These are phyloP conservation scores for Neelides folsomi DNA, from an alignment of 2,888 invertebrate genomes.

Conservation along the genomic window DNA sequence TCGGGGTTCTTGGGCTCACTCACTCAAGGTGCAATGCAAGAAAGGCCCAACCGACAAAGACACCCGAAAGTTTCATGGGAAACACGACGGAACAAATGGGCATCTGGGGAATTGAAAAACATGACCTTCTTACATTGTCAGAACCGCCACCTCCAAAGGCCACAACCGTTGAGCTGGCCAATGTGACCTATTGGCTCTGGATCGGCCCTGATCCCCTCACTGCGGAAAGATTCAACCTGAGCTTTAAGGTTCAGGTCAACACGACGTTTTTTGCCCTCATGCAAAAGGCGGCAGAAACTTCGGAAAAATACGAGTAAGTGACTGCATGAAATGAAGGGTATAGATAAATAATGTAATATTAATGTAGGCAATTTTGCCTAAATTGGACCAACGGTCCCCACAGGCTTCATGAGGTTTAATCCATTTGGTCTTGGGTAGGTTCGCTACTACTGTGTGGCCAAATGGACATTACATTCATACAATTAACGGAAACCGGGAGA, in stretches of 20 bases:
- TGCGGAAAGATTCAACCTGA: constrained; percentile 58
- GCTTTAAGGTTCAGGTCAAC: constrained; percentile 59
- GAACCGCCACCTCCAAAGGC: constrained; percentile 18
- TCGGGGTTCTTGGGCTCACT: constrained; percentile 24
- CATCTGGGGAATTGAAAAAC: too few species aligned
- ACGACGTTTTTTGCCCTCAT: constrained; percentile 54
- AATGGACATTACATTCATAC: constrained; percentile 86
- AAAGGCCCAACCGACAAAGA: constrained; percentile 43
- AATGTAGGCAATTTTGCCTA: too few species aligned
- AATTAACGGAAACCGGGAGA: constrained; percentile 62
- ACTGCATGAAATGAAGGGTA: neutral
- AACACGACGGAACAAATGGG: too few species aligned
- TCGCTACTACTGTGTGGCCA: constrained; percentile 76
- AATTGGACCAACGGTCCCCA: too few species aligned
- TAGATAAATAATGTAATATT: too few species aligned
- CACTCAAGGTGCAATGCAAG: constrained; percentile 34
- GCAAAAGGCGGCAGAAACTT: constrained; percentile 70
- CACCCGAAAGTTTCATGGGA: constrained; percentile 36
- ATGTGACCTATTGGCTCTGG: constrained; percentile 75
- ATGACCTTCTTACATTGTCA: constrained; percentile 18
- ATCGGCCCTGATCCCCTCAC: constrained; percentile 66
- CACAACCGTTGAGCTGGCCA: constrained; percentile 38
- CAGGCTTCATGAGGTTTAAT: too few species aligned
- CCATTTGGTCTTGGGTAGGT: too few species aligned
- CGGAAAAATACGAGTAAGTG: constrained; percentile 35